Evolutionary conservation across 2,888 invertebrate species (phyloP).

Genomic region (Gryllus longicercus): DNA sequence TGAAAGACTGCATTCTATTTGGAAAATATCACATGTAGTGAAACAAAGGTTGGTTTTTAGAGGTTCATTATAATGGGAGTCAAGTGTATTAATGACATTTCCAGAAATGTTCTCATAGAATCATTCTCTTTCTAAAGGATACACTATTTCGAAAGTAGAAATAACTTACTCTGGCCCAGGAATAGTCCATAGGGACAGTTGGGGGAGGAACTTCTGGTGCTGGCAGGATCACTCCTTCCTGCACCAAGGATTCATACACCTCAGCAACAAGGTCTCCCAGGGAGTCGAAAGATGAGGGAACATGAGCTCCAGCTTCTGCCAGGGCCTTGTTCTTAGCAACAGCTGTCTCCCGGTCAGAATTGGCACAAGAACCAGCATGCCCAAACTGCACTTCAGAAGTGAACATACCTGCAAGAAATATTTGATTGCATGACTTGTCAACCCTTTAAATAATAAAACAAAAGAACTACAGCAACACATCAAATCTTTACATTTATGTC

Average conservation of each 20-base stretch:
- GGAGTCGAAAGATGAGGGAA: slow-evolving; percentile 90
- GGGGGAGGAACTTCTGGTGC: slow-evolving; percentile 93
- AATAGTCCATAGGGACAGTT: slow-evolving; percentile 99
- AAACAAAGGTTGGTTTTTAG: too few relatives aligned
- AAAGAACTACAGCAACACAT: background rate
- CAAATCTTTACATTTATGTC: too few relatives aligned
- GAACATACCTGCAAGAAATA: slow-evolving; percentile 64
- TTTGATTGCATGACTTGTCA: too few relatives aligned
- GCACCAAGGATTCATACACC: slow-evolving; percentile 74
- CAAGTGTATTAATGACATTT: too few relatives aligned
- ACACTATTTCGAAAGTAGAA: background rate
- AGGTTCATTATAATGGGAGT: too few relatives aligned
- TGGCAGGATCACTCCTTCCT: slow-evolving; percentile 77
- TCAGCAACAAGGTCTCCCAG: slow-evolving; percentile 74
- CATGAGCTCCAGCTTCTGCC: slow-evolving; percentile 76
- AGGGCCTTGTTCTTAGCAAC: slow-evolving; percentile 86
- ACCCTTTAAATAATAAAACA: background rate
- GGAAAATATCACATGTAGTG: too few relatives aligned
- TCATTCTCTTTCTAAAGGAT: too few relatives aligned
- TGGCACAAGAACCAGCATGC: slow-evolving; percentile 97
- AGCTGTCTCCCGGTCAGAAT: slow-evolving; percentile 90
- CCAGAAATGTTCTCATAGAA: too few relatives aligned
- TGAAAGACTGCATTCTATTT: too few relatives aligned
- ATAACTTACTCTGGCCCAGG: slow-evolving; percentile 79
- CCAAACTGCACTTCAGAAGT: slow-evolving; percentile 88